A percentile compares a stretch with the other conserved stretches of the same genome.
These are phyloP conservation scores for Tetrao urogallus DNA, from an alignment of 2,113 vertebrate genomes.

Conservation along the genomic window DNA sequence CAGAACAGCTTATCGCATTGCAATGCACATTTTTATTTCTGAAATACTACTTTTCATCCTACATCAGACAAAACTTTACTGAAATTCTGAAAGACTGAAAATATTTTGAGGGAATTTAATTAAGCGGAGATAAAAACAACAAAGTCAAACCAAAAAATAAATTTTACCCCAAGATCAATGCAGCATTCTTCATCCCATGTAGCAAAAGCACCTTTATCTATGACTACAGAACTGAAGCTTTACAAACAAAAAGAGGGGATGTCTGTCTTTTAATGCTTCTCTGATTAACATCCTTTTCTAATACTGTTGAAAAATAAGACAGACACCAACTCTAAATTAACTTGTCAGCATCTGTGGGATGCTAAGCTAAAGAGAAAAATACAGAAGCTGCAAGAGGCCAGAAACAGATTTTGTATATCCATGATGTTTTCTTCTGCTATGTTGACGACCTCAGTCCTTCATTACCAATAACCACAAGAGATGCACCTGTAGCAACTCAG, in stretches of 20 bases:
- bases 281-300: slow-evolving; percentile 27
- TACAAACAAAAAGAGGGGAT: neutral
- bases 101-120: neutral
- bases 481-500: slow-evolving; percentile 69
- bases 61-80: neutral
- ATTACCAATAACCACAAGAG: slow-evolving; percentile 34
- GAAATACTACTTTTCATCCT: neutral
- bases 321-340: slow-evolving; percentile 24
- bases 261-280: slow-evolving; percentile 22
- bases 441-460: neutral
- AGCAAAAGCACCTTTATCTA: neutral
- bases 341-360: slow-evolving; percentile 12
- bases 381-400: slow-evolving; percentile 15
- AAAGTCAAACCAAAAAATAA: neutral
- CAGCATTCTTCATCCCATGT: neutral
- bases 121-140: neutral
- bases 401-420: slow-evolving; percentile 17
- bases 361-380: slow-evolving; percentile 29
- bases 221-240: neutral
- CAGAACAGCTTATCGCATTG: neutral
- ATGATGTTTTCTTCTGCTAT: slow-evolving; percentile 45
- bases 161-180: neutral
- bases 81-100: neutral
- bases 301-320: slow-evolving; percentile 24
- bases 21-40: neutral